A percentile compares a stretch with the other conserved stretches of the same genome.
These are phyloP conservation scores for Scolopax rusticola DNA, from an alignment of 2,797 vertebrate species.

Conservation along the genomic window DNA sequence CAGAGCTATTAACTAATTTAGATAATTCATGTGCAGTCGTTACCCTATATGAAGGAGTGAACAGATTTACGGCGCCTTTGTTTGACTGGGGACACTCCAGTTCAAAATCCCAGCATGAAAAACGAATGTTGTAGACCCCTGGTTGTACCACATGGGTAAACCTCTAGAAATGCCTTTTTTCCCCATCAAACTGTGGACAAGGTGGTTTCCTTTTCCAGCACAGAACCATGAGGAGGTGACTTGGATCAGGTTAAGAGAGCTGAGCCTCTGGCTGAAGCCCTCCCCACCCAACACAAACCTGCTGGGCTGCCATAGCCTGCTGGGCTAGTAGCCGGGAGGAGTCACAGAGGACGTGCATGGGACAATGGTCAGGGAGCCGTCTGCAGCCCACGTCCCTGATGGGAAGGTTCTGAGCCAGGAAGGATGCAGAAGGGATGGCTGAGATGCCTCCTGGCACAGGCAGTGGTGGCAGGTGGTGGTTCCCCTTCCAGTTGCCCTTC, in stretches of 20 bases:
- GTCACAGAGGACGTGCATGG: accelerated
- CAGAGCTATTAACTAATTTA: not conserved
- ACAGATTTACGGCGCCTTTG: not conserved
- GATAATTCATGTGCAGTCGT: not conserved
- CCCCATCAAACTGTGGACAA: accelerated
- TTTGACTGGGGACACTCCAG: not conserved
- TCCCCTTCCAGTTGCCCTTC: not conserved
- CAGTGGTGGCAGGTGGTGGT: not conserved
- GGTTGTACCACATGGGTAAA: accelerated
- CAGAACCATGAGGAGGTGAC: not conserved
- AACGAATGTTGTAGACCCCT: not conserved
- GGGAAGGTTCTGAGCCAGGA: not conserved
- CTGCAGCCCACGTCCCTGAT: not conserved
- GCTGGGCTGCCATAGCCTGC: not conserved
- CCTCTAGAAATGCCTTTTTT: not conserved
- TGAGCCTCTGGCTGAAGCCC: accelerated
- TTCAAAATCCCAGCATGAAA: not conserved
- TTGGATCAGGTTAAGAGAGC: not conserved
- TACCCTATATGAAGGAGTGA: not conserved
- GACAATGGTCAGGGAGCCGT: not conserved
- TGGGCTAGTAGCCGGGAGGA: not conserved
- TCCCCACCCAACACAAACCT: not conserved
- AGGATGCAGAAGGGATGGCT: not conserved
- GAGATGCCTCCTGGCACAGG: not conserved
- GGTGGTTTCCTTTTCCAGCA: not conserved